Base-by-base conservation (phyloP, 2,797 vertebrate genomes). In the Rhynchotus rufescens region DNA sequence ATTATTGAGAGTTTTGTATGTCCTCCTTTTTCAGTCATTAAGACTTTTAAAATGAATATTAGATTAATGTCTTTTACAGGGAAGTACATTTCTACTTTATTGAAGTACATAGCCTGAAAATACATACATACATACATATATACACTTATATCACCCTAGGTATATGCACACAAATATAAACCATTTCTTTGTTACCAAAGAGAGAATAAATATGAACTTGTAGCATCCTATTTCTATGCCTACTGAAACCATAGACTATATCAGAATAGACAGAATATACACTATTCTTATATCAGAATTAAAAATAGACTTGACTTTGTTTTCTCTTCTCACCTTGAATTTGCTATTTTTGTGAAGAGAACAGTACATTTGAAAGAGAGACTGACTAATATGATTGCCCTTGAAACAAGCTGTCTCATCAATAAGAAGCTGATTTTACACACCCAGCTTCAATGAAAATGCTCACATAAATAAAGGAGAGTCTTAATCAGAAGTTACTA, bases 281-380 rank as follows among this genome's bases (percentile, higher is more conserved):
- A 40, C 86, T 67, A 36, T 69, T 26, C 81, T 90, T 52, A 61
- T 13, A 15, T 28, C 54, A 85, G 49, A 94, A 74, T 67, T 92
- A 87, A 89, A 90, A 92, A 93, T 80, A 95, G 76, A 54, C 9
- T 44, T 88, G 79, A 87, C 75, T 90, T 92, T 93, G n/a, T 86
- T 88, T 92, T 69, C 54, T 72, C 6, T 61, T 51, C 72, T 91
- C 82, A 84, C 76, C 86, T 96, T 92, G 76, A 77, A 57, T 74
- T 42, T 77, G 47, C 81, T 90, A 80, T 92, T 88, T 93, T 83
- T 61, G 76, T 72, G 52, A 85, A 59, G 40, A 25, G 68, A 82
- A 77, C 19, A 49, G 54, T 49, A 25, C 30, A 12, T 67, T 90
- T 64, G 47, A 47, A 23, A 71, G 20, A 79, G 14, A 64, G 30